These are phyloP conservation scores for Chionis minor DNA, from an alignment of 2,113 vertebrate species.

Conservation along the genomic window DNA sequence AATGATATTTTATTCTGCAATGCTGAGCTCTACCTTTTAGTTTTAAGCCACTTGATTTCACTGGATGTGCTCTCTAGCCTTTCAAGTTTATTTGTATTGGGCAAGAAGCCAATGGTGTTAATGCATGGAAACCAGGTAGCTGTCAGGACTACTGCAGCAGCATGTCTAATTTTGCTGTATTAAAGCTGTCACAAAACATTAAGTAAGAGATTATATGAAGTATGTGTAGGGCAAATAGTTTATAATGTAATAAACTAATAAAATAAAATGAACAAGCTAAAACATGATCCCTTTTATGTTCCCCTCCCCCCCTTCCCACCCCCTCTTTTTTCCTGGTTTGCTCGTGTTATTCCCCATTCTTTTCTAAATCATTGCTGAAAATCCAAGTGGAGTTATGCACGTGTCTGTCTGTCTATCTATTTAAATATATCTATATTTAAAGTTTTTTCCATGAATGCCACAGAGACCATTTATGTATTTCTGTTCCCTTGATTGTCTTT, in stretches of 20 bases:
- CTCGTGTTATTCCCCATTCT: neutral
- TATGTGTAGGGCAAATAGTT: slow-evolving; percentile 63
- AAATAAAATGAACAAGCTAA: slow-evolving; percentile 39
- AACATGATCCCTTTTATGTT: slow-evolving; percentile 45
- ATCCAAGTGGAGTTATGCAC: neutral
- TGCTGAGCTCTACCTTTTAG: neutral
- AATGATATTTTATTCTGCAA: neutral
- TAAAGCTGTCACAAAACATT: slow-evolving; percentile 75
- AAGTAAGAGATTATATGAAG: slow-evolving; percentile 72
- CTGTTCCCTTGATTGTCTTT: neutral
- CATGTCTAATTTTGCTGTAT: slow-evolving; percentile 74
- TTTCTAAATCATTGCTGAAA: slow-evolving; percentile 37
- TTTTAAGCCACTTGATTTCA: slow-evolving; percentile 48
- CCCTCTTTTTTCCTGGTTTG: neutral
- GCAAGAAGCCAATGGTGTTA: slow-evolving; percentile 65
- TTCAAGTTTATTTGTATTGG: slow-evolving; percentile 63
- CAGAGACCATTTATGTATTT: neutral
- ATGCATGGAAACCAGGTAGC: slow-evolving; percentile 67
- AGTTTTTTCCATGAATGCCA: neutral
- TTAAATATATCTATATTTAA: neutral
- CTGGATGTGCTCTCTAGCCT: slow-evolving; percentile 20
- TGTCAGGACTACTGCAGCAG: slow-evolving; percentile 60
- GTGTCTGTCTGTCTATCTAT: neutral
- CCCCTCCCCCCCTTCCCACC: neutral
- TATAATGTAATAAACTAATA: slow-evolving; percentile 70